These are phyloP conservation scores for Hypsopygia costalis DNA, from an alignment of 2,888 invertebrate genomes.

Conservation along the genomic window DNA sequence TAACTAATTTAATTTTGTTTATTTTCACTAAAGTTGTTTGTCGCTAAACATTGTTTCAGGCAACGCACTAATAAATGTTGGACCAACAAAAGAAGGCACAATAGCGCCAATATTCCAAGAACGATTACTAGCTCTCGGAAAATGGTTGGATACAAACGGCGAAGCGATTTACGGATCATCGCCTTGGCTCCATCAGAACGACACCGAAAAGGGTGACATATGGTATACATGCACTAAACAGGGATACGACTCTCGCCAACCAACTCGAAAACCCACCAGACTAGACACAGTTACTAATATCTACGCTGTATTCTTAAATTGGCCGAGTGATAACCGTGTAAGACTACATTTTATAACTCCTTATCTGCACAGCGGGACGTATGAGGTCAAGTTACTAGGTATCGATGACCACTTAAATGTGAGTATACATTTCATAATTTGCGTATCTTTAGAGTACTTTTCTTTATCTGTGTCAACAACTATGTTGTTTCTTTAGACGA, in stretches of 20 bases:
- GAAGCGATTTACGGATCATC: conserved; percentile 90
- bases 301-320: conserved; percentile 85
- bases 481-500: too few relatives aligned
- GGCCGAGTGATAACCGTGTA: conserved; percentile 83
- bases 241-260: conserved; percentile 33
- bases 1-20: too few relatives aligned
- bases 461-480: background rate
- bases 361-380: conserved; percentile 39
- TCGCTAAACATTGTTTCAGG: conserved; percentile 60
- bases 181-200: conserved; percentile 92
- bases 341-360: conserved; percentile 34
- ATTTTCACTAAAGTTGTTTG: background rate
- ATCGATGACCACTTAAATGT: conserved; percentile 40
- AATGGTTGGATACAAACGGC: conserved; percentile 91
- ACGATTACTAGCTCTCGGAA: conserved; percentile 87
- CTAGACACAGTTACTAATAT: conserved; percentile 52
- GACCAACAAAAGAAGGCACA: conserved; percentile 93
- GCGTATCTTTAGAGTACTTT: background rate
- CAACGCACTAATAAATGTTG: conserved; percentile 90
- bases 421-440: conserved; percentile 25
- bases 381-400: conserved; percentile 46
- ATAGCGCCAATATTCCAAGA: conserved; percentile 94
- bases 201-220: conserved; percentile 83
- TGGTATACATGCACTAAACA: conserved; percentile 84
- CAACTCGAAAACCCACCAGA: conserved; percentile 32